These are phyloP conservation scores for Acestrorhynchus altus DNA, from an alignment of 2,797 vertebrate species.

Conservation along the genomic window DNA sequence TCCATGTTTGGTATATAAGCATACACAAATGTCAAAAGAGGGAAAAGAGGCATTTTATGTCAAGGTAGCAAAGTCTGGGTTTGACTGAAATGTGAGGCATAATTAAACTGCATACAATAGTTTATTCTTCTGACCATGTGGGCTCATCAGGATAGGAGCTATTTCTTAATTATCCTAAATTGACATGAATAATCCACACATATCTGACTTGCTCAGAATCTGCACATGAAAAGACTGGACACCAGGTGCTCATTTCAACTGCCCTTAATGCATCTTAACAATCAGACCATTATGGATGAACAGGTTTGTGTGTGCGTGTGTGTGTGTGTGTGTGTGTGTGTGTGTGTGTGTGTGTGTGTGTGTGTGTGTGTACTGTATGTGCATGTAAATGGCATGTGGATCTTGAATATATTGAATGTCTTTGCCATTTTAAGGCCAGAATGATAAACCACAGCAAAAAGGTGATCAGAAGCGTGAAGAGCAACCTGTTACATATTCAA, in stretches of 20 bases:
- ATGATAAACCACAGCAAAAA: not conserved
- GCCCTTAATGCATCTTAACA: not conserved
- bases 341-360: too few relatives aligned
- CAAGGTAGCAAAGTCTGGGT: too few relatives aligned
- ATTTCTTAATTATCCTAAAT: not conserved
- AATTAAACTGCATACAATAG: too few relatives aligned
- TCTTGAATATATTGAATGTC: not conserved
- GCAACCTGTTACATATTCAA: not conserved
- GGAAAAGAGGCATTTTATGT: too few relatives aligned
- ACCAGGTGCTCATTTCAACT: not conserved
- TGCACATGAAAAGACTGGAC: not conserved
- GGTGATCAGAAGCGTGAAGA: not conserved
- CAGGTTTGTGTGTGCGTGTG: not conserved
- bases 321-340: not conserved
- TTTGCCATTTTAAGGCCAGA: not conserved
- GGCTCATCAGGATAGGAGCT: not conserved
- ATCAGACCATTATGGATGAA: not conserved
- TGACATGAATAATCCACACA: slow-evolving; percentile 24
- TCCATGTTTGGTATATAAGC: too few relatives aligned
- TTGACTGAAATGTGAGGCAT: too few relatives aligned
- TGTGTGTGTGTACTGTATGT: not conserved
- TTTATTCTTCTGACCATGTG: too few relatives aligned
- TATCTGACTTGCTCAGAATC: not conserved
- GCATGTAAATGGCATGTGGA: not conserved
- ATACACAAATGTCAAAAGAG: too few relatives aligned